Evolutionary conservation across 2,797 vertebrate species (phyloP), one percentile per base, ranked within the genome.

Genomic region (Novumbra hubbsi): DNA sequence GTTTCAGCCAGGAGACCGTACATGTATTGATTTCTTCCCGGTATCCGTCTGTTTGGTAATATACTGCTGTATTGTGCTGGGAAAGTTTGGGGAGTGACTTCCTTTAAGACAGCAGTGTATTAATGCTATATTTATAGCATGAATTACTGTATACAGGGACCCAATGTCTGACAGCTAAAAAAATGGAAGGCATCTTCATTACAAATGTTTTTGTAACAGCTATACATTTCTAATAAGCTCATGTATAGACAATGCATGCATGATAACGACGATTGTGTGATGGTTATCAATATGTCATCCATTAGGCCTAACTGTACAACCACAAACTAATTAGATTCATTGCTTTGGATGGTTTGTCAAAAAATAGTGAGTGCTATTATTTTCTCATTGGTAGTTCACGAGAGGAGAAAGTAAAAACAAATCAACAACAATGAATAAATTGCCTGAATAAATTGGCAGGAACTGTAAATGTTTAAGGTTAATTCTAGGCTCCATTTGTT

Each of bases 11-110:
- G 41, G 41, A 55, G 68, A 14, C 68, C 32, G 19, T 70, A 49
- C 12, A 52, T 48, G 11, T 32, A 70, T 70, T 32, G 68, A 70
- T 70, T 70, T 32, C 49, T 15, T 5, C 27, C 48, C 63, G 12
- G 16, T n/a, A 16, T 32, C 28, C 7, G 4, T 28, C 48, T 17
- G 19, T 27, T 5, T 49, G 50, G 68, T 70, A 52, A 70, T 32
- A 70, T 55, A 70, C 68, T 11, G 68, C 68, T 70, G 30, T 52
- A 70, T 19, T 32, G 45, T 52, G 45, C 28, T 9, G 68, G 28
- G 68, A 28, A 70, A 52, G 48, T 70, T 34, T 52, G 68, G 27
- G 5, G 16, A n/a, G 45, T n/a, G 68, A 50, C 27, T 27, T 70
- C 48, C 68, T 17, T 27, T 11, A 48, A 52, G 68, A 70, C 27